These are phyloP conservation scores for Atherinomorus stipes DNA, from an alignment of 2,113 vertebrate genomes.

Conservation along the genomic window DNA sequence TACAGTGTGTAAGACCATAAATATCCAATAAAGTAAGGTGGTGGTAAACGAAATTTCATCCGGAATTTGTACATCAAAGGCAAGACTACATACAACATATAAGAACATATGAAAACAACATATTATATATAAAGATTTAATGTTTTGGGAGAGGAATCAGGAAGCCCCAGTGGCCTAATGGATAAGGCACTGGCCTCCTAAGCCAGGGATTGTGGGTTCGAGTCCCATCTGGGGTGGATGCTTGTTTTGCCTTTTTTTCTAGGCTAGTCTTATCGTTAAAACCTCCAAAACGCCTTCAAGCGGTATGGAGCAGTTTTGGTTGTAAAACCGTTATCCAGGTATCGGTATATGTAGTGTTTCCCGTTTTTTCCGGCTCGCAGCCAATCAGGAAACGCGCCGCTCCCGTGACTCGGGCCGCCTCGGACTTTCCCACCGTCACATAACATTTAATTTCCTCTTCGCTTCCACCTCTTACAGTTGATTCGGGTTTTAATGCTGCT, in stretches of 20 bases:
- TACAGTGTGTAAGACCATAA: too few species aligned
- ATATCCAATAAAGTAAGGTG: too few species aligned
- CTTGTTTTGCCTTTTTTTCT: not conserved
- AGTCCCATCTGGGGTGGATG: constrained; percentile 69
- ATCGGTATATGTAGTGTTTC: not conserved
- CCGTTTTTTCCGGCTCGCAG: not conserved
- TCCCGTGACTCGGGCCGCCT: not conserved
- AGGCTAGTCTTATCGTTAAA: not conserved
- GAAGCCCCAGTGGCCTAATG: constrained; percentile 87
- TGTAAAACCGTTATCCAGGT: not conserved
- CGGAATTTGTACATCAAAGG: too few species aligned
- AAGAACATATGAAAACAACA: too few species aligned
- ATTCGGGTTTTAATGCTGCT: not conserved
- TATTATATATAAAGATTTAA: too few species aligned
- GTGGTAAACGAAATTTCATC: too few species aligned
- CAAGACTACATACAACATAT: too few species aligned
- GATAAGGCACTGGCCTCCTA: constrained; percentile 87
- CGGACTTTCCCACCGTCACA: constrained; percentile 16
- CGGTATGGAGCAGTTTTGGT: too few species aligned
- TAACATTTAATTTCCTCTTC: constrained; percentile 7
- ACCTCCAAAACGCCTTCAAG: too few species aligned
- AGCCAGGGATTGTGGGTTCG: constrained; percentile 75
- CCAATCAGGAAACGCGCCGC: constrained; percentile 52
- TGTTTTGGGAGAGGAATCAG: fast-evolving
- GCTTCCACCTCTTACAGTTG: too few species aligned